Percentiles rank a stretch among this genome's conserved stretches.
Conservation (phyloP, 2,888 invertebrate species). For the Eucriotettix oculatus region DNA sequence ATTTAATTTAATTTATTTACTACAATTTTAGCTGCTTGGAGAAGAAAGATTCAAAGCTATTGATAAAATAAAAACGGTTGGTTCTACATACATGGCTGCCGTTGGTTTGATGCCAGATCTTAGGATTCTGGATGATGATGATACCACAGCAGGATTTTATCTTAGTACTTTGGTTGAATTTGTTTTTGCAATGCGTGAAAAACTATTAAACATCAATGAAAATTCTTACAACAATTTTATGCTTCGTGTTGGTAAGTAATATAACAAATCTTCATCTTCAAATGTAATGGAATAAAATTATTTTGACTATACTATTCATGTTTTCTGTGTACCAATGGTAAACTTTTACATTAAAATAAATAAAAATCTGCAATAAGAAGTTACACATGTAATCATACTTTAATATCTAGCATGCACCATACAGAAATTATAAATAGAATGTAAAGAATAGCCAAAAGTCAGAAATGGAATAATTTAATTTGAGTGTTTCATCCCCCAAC, state of each 20-base stretch:
- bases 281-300: not conserved
- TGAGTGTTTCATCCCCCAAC: too few relatives aligned
- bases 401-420: too few relatives aligned
- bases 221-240: conserved; percentile 87
- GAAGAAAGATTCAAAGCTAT: conserved; percentile 74
- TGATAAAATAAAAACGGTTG: conserved; percentile 88
- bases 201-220: conserved; percentile 73
- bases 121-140: conserved; percentile 45
- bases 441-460: too few relatives aligned
- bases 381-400: too few relatives aligned
- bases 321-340: not conserved
- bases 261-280: not conserved
- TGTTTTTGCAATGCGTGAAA: conserved; percentile 75
- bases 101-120: conserved; percentile 76
- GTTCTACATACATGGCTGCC: conserved; percentile 86
- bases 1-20: not conserved
- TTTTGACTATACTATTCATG: not conserved
- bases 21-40: conserved; percentile 45
- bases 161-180: conserved; percentile 76
- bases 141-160: conserved; percentile 42
- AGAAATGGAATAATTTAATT: too few relatives aligned
- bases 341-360: too few relatives aligned
- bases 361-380: too few relatives aligned
- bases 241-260: conserved; percentile 64
- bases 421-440: too few relatives aligned